Conservation (phyloP, 2,113 vertebrate genomes). For the Lophius piscatorius region DNA sequence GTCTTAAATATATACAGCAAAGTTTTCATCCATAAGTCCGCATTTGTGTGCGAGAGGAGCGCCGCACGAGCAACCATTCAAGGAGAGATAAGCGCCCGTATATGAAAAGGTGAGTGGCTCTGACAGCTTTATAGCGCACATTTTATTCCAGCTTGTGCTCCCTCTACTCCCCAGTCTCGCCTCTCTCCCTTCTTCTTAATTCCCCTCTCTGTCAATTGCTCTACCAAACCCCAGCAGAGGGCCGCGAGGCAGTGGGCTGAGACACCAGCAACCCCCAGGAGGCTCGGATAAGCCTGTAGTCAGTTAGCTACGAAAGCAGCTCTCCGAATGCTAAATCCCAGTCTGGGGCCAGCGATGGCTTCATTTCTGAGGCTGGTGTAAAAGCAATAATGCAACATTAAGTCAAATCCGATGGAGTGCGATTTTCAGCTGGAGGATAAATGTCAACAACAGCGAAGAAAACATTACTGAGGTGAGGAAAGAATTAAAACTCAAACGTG, state of each 20-base stretch:
- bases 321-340: conserved; percentile 61
- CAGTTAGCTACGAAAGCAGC: conserved; percentile 49
- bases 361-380: conserved; percentile 34
- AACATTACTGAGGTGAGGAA: neutral
- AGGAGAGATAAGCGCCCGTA: conserved; percentile 66
- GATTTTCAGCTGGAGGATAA: conserved; percentile 4
- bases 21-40: conserved; percentile 68
- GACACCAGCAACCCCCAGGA: conserved; percentile 60
- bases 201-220: conserved; percentile 52
- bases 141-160: conserved; percentile 60
- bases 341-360: conserved; percentile 33
- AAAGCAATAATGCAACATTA: conserved; percentile 11
- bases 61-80: conserved; percentile 54
- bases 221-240: conserved; percentile 48
- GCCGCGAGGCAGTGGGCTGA: conserved; percentile 57
- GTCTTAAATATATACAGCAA: conserved; percentile 64
- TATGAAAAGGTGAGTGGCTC: conserved; percentile 71
- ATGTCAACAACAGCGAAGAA: neutral
- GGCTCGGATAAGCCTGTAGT: conserved; percentile 64
- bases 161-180: conserved; percentile 38
- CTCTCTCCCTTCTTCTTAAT: conserved; percentile 13
- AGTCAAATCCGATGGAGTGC: neutral
- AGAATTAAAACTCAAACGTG: neutral
- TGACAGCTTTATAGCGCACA: conserved; percentile 73
- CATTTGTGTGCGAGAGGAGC: conserved; percentile 62